A percentile compares a stretch with the other conserved stretches of the same genome.
These are phyloP conservation scores for Protaetia brevitarsis DNA, from an alignment of 1,140 invertebrate genomes.

Conservation along the genomic window DNA sequence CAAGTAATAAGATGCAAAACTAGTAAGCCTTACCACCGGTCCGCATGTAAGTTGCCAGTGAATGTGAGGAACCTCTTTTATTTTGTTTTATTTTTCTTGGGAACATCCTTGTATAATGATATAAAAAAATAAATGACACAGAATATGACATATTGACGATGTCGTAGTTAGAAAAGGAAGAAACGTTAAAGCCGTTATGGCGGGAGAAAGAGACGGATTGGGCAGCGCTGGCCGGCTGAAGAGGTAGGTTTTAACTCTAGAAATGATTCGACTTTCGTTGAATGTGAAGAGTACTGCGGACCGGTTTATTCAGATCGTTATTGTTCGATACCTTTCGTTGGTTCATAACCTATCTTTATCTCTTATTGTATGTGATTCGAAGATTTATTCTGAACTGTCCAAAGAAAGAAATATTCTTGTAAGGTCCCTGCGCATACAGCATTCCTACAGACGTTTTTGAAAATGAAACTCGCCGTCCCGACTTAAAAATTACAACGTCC, in stretches of 20 bases:
- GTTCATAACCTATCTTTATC: constrained; percentile 30
- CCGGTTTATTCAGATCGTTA: constrained; percentile 27
- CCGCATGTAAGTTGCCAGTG: neutral
- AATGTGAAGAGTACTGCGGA: constrained; percentile 16
- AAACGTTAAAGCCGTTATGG: neutral
- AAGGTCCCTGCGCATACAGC: constrained; percentile 23
- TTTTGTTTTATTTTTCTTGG: constrained; percentile 1
- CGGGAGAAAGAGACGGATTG: neutral
- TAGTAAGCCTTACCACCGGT: neutral
- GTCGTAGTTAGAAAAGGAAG: neutral
- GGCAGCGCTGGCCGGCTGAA: neutral
- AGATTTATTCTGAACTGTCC: constrained; percentile 29
- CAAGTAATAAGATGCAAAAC: neutral
- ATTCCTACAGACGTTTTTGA: constrained; percentile 24
- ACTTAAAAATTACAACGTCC: constrained; percentile 15
- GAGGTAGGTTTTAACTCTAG: constrained; percentile 16
- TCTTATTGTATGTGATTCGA: constrained; percentile 29
- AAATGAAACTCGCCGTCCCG: constrained; percentile 15
- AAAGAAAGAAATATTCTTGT: constrained; percentile 29
- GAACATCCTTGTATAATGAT: constrained; percentile 2
- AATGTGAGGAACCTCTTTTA: no score
- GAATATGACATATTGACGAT: constrained; percentile 17
- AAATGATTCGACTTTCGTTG: constrained; percentile 24
- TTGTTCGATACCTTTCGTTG: constrained; percentile 23
- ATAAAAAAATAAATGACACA: constrained; percentile 4